Percentiles rank a stretch among this genome's conserved stretches.
Conservation (phyloP, 2,113 vertebrate species). For the Grammomys dolichurus region DNA sequence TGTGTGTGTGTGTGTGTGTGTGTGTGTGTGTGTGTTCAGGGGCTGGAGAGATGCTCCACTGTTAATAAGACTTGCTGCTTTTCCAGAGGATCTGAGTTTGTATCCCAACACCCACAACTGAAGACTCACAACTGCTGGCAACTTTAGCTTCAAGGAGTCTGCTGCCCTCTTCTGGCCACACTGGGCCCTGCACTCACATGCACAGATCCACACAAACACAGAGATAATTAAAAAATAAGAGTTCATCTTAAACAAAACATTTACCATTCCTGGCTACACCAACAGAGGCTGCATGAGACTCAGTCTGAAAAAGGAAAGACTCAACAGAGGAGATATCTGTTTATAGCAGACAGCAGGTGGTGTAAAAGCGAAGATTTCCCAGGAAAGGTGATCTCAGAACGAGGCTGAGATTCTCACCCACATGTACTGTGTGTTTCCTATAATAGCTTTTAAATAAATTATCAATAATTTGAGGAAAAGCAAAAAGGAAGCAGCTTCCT, state of each 20-base stretch:
- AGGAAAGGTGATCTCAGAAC: not conserved
- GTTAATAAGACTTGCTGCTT: not conserved
- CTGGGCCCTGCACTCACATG: not conserved
- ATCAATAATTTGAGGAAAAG: not conserved
- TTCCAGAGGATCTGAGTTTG: not conserved
- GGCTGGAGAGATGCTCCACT: not conserved
- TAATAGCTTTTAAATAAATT: not conserved
- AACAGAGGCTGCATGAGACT: not conserved
- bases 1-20: too few species aligned
- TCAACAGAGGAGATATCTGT: not conserved
- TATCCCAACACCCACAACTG: not conserved
- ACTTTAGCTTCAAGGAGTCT: not conserved
- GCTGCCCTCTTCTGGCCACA: not conserved
- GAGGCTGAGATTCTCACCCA: not conserved
- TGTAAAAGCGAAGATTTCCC: not conserved
- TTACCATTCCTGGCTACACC: not conserved
- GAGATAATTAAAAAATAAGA: not conserved
- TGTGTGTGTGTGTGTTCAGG: too few species aligned
- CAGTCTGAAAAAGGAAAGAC: not conserved
- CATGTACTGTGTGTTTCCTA: not conserved
- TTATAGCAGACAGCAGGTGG: too few species aligned
- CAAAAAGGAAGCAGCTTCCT: not conserved
- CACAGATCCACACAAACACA: not conserved
- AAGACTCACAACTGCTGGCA: not conserved
- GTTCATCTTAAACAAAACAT: not conserved